Percentiles rank a stretch among this genome's conserved stretches.
Evolutionary conservation across 2,888 invertebrate species (phyloP).

Genomic region (Danaus chrysippus): DNA sequence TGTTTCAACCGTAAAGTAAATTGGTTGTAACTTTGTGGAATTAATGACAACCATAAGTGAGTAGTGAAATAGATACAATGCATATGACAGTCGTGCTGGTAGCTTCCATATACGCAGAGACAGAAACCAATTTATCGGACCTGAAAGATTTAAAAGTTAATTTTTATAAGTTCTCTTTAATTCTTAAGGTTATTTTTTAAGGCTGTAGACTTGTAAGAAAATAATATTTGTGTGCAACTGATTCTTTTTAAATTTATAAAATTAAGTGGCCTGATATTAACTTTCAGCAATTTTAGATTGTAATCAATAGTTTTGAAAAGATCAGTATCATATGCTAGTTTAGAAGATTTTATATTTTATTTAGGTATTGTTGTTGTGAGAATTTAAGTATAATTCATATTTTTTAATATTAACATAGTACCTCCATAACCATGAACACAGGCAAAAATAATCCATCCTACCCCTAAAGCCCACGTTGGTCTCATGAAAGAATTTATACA

Average conservation of each 20-base stretch:
- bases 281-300: too few relatives aligned
- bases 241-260: too few relatives aligned
- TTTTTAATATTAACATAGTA: conserved; percentile 29
- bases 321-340: too few relatives aligned
- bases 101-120: conserved; percentile 61
- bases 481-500: conserved; percentile 45
- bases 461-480: conserved; percentile 48
- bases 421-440: conserved; percentile 63
- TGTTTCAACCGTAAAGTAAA: too few relatives aligned
- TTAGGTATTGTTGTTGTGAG: too few relatives aligned
- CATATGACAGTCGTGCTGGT: conserved; percentile 64
- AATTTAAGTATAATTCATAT: not conserved
- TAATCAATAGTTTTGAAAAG: too few relatives aligned
- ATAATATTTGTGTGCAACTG: not conserved
- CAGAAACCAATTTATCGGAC: conserved; percentile 66
- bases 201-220: not conserved
- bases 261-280: too few relatives aligned
- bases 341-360: too few relatives aligned
- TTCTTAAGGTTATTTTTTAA: not conserved
- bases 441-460: conserved; percentile 55
- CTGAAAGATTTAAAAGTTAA: conserved; percentile 38
- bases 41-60: conserved; percentile 43
- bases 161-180: not conserved
- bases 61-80: conserved; percentile 69
- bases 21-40: conserved; percentile 23